Evolutionary conservation across 2,888 invertebrate genomes (phyloP), one percentile per base, ranked within the genome.

Genomic region (Pheosia tremula): DNA sequence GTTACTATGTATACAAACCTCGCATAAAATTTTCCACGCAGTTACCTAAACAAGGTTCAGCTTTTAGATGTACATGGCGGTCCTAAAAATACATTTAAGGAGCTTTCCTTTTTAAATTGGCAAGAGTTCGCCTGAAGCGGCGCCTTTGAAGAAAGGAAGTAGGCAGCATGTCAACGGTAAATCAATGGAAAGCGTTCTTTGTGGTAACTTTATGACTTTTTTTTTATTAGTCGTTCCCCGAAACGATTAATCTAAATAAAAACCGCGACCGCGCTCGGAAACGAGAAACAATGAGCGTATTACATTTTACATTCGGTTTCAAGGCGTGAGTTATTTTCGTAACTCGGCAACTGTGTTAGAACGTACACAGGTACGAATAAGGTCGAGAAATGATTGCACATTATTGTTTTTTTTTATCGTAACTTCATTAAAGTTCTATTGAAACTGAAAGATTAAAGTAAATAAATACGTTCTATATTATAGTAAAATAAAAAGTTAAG

Each of bases 241-340:
- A 56, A 56, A 9, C 45, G 56, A 56, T 56, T 56, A 56, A 56
- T 56, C 56, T 43, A 43, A 56, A 45, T 55, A 55, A 56, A 45
- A 56, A 56, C 36, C 56, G 9, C 56, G 43, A 10, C 11, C 10
- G 8, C n/a, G 43, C 6, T n/a, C 9, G n/a, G 3, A 10, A 24
- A 45, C 11, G 45, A 45, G 45, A 55, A 36, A 45, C 6, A 24
- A 36, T 45, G 45, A 3, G 56, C 36, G 36, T 36, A 45, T 45
- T 9, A 41, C n/a, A 56, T 56, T 10, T 56, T 45, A 56, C n/a
- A 24, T 43, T 56, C 43, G 5, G 24, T 13, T 8, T 56, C 4
- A 8, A 56, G 43, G 10, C 36, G 6, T 24, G 24, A 24, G 10
- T 3, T 10, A 10, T 4, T 10, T 45, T 45, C 10, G 8, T 45